Evolutionary conservation across 2,797 vertebrate genomes (phyloP).

Genomic region (Limnodromus scolopaceus): DNA sequence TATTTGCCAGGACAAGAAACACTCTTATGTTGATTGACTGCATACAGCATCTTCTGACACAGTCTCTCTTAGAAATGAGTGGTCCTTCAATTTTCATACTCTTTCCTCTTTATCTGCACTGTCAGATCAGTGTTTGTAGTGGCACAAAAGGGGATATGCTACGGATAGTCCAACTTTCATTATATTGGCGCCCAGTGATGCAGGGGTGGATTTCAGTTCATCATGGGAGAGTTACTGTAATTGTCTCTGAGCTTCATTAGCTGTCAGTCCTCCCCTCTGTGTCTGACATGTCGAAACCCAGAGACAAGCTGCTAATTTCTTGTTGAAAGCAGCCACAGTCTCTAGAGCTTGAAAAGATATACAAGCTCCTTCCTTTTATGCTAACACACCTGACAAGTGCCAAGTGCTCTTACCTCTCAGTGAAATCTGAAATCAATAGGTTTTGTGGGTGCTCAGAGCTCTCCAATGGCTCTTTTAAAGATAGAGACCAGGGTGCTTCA

Average conservation of each 20-base stretch:
- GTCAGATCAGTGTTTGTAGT: background rate
- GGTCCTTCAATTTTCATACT: background rate
- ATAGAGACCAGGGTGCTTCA: background rate
- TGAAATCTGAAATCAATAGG: slow-evolving; percentile 4
- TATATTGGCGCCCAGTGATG: background rate
- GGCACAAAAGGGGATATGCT: background rate
- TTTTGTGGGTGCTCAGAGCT: background rate
- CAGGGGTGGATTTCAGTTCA: slow-evolving; percentile 33
- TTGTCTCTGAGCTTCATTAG: slow-evolving; percentile 47
- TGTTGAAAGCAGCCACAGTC: slow-evolving; percentile 36
- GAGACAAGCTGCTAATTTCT: slow-evolving; percentile 53
- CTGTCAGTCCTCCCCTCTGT: slow-evolving; percentile 34
- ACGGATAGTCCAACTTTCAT: background rate
- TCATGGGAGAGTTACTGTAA: slow-evolving; percentile 34
- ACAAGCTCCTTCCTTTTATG: background rate
- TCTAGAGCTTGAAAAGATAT: slow-evolving; percentile 36
- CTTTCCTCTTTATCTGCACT: background rate
- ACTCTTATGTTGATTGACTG: background rate
- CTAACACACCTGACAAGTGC: slow-evolving; percentile 27
- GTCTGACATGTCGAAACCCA: slow-evolving; percentile 42
- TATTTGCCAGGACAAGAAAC: background rate
- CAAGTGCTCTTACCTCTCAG: background rate
- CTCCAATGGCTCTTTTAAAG: background rate
- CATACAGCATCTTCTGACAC: background rate
- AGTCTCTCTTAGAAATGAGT: background rate